Evolutionary conservation across 2,888 invertebrate genomes (phyloP).

Genomic region (Cephus rjabovi): DNA sequence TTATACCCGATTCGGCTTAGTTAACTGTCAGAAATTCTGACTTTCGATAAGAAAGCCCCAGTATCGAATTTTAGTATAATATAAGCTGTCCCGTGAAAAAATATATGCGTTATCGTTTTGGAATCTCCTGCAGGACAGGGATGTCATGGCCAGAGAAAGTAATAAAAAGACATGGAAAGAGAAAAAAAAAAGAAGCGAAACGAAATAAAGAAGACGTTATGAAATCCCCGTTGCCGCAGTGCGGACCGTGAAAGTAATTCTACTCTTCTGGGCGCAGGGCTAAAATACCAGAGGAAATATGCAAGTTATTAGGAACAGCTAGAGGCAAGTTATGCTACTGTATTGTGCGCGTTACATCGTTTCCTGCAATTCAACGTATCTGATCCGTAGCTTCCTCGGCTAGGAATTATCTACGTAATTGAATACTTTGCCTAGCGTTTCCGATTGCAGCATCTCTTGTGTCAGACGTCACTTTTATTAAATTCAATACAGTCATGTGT

Average conservation of each 20-base stretch:
- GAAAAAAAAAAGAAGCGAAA: not conserved
- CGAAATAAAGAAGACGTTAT: not conserved
- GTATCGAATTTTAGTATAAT: too few species aligned
- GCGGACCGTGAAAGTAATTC: constrained; percentile 2
- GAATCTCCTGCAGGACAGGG: not conserved
- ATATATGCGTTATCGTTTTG: not conserved
- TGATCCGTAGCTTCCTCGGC: not conserved
- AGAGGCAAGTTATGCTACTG: not conserved
- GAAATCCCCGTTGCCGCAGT: constrained; percentile 1
- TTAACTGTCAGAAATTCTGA: not conserved
- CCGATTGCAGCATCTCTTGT: not conserved
- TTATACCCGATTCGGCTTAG: not conserved
- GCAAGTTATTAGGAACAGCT: not conserved
- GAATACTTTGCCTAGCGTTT: not conserved
- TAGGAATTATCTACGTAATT: not conserved
- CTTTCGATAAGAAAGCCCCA: not conserved
- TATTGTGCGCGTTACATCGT: not conserved
- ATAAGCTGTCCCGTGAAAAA: not conserved
- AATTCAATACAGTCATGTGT: not conserved
- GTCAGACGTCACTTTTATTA: not conserved
- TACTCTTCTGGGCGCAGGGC: not conserved
- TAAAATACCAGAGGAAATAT: constrained; percentile 3
- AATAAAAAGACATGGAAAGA: not conserved
- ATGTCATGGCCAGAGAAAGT: not conserved
- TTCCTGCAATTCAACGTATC: not conserved